These are phyloP conservation scores for Glossophaga mutica DNA, from an alignment of 2,797 vertebrate species.

Conservation along the genomic window DNA sequence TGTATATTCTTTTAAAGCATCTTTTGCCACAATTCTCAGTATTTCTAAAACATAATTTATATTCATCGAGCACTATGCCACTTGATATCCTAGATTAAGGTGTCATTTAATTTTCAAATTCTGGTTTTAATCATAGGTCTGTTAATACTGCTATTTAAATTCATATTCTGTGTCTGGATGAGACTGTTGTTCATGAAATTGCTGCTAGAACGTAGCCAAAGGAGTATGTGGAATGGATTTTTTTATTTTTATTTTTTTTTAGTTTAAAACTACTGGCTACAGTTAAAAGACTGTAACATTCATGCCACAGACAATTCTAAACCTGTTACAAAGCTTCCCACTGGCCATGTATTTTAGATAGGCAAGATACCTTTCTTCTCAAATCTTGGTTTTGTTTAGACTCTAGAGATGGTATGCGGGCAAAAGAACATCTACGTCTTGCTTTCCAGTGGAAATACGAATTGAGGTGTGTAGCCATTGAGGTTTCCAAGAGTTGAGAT, in stretches of 20 bases:
- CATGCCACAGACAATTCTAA: not conserved
- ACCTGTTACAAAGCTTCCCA: not conserved
- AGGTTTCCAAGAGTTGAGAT: not conserved
- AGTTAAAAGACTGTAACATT: not conserved
- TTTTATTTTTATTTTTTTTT: not conserved
- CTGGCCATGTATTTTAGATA: not conserved
- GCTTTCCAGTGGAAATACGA: not conserved
- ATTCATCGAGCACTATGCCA: not conserved
- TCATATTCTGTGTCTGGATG: not conserved
- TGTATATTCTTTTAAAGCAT: not conserved
- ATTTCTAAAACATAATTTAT: not conserved
- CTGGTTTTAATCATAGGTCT: not conserved
- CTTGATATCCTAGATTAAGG: not conserved
- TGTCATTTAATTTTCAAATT: constrained; percentile 18
- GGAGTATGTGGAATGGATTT: not conserved
- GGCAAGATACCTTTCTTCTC: not conserved
- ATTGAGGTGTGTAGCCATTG: not conserved
- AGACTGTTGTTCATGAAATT: not conserved
- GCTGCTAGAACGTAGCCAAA: not conserved
- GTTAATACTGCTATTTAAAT: not conserved
- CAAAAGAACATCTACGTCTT: not conserved
- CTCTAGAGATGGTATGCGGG: not conserved
- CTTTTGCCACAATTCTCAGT: not conserved
- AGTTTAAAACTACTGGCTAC: not conserved
- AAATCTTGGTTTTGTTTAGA: not conserved